phyloP scores from a whole-genome alignment of 2,888 invertebrate species.

The Saturnia pavonia region DNA sequence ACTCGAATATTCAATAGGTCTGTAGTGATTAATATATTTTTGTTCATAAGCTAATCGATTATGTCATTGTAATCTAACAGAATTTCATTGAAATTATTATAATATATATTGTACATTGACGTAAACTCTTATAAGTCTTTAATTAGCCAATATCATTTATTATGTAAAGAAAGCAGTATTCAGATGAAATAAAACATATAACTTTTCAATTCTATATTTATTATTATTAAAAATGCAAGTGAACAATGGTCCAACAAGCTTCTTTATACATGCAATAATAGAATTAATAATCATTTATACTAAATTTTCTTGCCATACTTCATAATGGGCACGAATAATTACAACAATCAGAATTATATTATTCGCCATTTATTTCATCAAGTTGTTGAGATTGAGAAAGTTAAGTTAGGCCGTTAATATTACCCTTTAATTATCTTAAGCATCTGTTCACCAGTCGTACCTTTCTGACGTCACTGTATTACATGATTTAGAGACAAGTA shows the following conservation, averaged over 20 bases:
- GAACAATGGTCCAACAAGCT: constrained; percentile 79
- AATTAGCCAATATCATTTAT: neutral
- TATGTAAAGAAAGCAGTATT: neutral
- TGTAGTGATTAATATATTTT: no score
- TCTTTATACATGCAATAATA: constrained; percentile 56
- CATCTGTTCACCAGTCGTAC: neutral
- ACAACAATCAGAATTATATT: constrained; percentile 59
- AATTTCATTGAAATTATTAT: no score
- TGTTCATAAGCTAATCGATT: no score
- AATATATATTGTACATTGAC: no score
- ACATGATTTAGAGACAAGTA: neutral
- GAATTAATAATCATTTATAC: constrained; percentile 63
- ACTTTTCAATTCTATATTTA: constrained; percentile 21
- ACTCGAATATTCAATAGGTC: no score
- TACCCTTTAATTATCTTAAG: neutral
- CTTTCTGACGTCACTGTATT: neutral
- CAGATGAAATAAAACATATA: constrained; percentile 10
- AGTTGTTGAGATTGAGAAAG: neutral
- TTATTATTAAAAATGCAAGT: constrained; percentile 65
- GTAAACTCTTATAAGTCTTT: no score
- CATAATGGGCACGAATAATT: constrained; percentile 71
- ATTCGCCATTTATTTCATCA: constrained; percentile 17
- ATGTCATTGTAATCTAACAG: no score
- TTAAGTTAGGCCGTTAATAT: constrained; percentile 1
- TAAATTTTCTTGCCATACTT: constrained; percentile 59